Conservation (phyloP, 2,113 vertebrate genomes). For the Balaeniceps rex region DNA sequence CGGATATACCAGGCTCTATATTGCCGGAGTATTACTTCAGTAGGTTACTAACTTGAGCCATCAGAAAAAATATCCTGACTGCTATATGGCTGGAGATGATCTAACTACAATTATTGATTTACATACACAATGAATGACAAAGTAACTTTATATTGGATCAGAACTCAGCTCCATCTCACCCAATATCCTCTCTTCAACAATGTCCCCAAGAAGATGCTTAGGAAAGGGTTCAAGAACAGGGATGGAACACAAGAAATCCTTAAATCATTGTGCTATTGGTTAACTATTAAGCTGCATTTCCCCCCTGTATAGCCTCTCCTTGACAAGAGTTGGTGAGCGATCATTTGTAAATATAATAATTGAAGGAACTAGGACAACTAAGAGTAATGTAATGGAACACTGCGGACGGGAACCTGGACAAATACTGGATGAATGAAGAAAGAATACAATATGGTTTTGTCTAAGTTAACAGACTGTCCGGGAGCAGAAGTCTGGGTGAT, state of each 20-base stretch:
- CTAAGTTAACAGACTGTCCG: too few species aligned
- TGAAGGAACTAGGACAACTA: too few species aligned
- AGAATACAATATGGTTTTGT: too few species aligned
- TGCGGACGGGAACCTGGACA: too few species aligned
- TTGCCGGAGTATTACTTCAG: background rate
- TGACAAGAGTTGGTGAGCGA: too few species aligned
- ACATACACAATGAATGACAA: background rate
- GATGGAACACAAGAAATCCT: background rate
- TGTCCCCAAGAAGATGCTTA: background rate
- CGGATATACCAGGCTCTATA: background rate
- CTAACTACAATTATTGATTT: background rate
- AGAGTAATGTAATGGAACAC: too few species aligned
- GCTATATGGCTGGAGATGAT: background rate
- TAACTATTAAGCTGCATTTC: too few species aligned
- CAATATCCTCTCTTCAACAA: background rate
- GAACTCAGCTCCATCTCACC: background rate
- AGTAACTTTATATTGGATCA: background rate
- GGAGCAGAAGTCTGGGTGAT: too few species aligned
- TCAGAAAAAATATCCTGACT: background rate
- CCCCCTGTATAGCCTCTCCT: too few species aligned
- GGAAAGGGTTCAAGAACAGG: background rate
- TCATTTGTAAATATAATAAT: too few species aligned
- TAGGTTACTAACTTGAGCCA: background rate
- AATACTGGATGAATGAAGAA: too few species aligned
- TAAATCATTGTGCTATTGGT: too few species aligned